Base-by-base conservation (phyloP, 2,888 invertebrate genomes). In the Spialia ferax region DNA sequence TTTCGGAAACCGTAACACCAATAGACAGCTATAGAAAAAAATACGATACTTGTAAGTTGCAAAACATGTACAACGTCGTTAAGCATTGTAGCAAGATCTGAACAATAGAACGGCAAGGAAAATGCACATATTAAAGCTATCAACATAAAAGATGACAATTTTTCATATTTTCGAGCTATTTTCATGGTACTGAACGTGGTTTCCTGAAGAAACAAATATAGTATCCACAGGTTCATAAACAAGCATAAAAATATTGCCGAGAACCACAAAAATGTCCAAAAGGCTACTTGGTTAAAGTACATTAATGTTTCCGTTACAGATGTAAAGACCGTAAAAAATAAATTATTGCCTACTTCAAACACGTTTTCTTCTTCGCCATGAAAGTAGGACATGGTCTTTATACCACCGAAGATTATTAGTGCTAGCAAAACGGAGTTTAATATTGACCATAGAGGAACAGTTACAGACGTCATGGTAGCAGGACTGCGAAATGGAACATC, bases 331-430 rank as follows among this genome's bases (percentile, higher is more conserved):
- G 75, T 45, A 71, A 91, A 91, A 71, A 78, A 89, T 2, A 75
- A 66, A 72, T 77, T 85, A 1, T 73, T 69, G 1, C 86, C 86
- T 4, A 83, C 69, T 82, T 91, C 91, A 52, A 90, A 75, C 8
- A 91, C 77, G 64, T 86, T 86, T 75, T 85, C 83, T 74, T 91
- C 88, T 77, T 89, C 86, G 0, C 90, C 91, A 61, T 92, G 92
- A 71, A 83, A 91, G 71, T 86, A 92, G 22, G 89, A 86, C 86
- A 93, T 88, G 3, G 85, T 84, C 79, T 88, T 89, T 15, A 91
- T 82, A 13, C 88, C 91, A 65, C 84, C 86, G 70, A 83, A 91
- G 4, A 82, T 73, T 66, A 91, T 83, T 15, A 91, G 77, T 22
- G 83, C 75, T 10, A 85, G 77, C 69, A 86, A 75, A 11, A 85